Conservation (phyloP, 2,113 vertebrate species). For the Canis aureus region DNA sequence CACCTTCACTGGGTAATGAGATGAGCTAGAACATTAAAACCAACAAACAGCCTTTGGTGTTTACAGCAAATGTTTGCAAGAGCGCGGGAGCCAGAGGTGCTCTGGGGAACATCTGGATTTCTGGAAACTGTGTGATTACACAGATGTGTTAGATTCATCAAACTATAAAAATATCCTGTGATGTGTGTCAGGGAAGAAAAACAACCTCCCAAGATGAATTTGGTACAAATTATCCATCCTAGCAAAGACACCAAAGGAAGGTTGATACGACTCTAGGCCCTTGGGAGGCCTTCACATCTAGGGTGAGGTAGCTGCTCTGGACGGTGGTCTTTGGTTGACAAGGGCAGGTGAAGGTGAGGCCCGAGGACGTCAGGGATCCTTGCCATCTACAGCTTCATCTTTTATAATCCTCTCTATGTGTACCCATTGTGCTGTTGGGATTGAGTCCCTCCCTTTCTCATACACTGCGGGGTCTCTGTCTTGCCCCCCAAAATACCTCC, state of each 20-base stretch:
- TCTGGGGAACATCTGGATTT: slow-evolving; percentile 90
- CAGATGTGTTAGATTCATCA: slow-evolving; percentile 90
- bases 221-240: slow-evolving; percentile 82
- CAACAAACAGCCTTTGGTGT: slow-evolving; percentile 92
- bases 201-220: slow-evolving; percentile 77
- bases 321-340: not conserved
- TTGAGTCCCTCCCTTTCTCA: not conserved
- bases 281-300: not conserved
- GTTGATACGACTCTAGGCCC: slow-evolving; percentile 60
- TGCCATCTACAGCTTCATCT: not conserved
- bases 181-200: slow-evolving; percentile 84
- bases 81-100: slow-evolving; percentile 87
- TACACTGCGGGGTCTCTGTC: not conserved
- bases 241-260: slow-evolving; percentile 66
- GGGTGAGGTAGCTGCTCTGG: not conserved
- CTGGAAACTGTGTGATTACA: slow-evolving; percentile 88
- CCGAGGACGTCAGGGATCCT: not conserved
- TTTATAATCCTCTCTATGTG: not conserved
- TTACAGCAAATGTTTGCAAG: slow-evolving; percentile 90
- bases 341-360: not conserved
- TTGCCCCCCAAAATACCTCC: not conserved
- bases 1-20: slow-evolving; percentile 90
- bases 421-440: not conserved
- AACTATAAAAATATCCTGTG: slow-evolving; percentile 87
- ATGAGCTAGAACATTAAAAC: slow-evolving; percentile 90